Evolutionary conservation across 2,113 vertebrate genomes (phyloP).

Genomic region (Bubo blakistoni): DNA sequence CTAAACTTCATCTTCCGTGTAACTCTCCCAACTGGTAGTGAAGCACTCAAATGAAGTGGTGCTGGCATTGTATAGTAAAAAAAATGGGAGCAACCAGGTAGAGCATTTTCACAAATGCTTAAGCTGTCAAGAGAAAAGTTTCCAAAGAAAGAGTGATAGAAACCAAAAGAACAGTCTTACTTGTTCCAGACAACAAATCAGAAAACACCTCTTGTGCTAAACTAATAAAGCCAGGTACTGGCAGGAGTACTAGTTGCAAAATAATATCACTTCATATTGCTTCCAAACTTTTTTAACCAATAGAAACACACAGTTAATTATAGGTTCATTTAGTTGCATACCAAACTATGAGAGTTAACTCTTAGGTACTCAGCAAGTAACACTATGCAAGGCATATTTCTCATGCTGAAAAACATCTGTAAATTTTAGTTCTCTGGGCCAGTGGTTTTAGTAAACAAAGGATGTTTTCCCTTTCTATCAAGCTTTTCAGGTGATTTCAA

Average conservation of each 20-base stretch:
- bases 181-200: conserved; percentile 47
- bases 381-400: background rate
- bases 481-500: background rate
- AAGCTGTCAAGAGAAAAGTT: background rate
- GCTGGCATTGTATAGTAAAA: background rate
- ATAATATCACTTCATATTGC: background rate
- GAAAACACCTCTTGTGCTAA: conserved; percentile 35
- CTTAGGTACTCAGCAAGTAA: background rate
- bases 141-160: conserved; percentile 7
- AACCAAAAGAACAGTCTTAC: background rate
- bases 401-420: background rate
- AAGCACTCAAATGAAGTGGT: background rate
- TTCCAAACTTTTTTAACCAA: conserved; percentile 34
- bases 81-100: background rate
- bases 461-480: background rate
- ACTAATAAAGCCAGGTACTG: conserved; percentile 23
- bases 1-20: background rate
- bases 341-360: background rate
- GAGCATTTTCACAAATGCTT: background rate
- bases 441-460: background rate
- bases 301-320: background rate
- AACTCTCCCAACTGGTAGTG: background rate
- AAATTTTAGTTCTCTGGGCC: background rate
- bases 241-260: conserved; percentile 13
- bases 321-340: background rate